Evolutionary conservation across 1,140 invertebrate genomes (phyloP), one percentile per base, ranked within the genome.

Genomic region (Drosophila biarmipes): DNA sequence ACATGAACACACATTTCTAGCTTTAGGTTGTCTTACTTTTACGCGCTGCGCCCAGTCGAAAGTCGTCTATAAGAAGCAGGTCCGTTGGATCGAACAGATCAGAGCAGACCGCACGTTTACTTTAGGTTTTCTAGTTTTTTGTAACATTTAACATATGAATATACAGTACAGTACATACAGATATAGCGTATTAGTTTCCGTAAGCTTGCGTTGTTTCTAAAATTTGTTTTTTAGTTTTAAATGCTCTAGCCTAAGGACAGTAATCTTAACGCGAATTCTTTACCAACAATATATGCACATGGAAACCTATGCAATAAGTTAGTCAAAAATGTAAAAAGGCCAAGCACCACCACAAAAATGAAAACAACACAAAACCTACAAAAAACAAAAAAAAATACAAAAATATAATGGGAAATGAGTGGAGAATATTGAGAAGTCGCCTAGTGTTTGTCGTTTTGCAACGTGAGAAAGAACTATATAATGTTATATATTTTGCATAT

Each of bases 151-250:
- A 67, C 11, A 63, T 64, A 75, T 66, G 29, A 21, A 52, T 73
- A 57, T 74, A 72, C 68, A 62, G 46, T 52, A 64, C 42, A 15
- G 48, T 69, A 76, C 54, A 73, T 66, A 80, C 52, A 81, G 53
- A 72, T 74, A 53, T 82, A 73, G 71, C 69, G 67, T 61, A 67
- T 69, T 86, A 87, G 80, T 85, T 78, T 78, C 53, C 55, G 67
- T 84, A 89, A 80, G 67, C 73, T 89, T 89, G 79, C 68, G 79
- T 89, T 89, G 80, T 89, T 89, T 90, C 61, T 52, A 86, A 86
- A 84, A 77, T 77, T 89, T 89, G 84, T 89, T 89, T 89, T 89
- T 89, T 89, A 90, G 84, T 89, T 89, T 80, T 89, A 89, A 90
- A 71, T 64, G 51, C 55, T 89, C 31, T 64, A 71, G 67, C 67